A percentile compares a stretch with the other conserved stretches of the same genome.
These are phyloP conservation scores for Atherinomorus stipes DNA, from an alignment of 2,113 vertebrate species.

Conservation along the genomic window DNA sequence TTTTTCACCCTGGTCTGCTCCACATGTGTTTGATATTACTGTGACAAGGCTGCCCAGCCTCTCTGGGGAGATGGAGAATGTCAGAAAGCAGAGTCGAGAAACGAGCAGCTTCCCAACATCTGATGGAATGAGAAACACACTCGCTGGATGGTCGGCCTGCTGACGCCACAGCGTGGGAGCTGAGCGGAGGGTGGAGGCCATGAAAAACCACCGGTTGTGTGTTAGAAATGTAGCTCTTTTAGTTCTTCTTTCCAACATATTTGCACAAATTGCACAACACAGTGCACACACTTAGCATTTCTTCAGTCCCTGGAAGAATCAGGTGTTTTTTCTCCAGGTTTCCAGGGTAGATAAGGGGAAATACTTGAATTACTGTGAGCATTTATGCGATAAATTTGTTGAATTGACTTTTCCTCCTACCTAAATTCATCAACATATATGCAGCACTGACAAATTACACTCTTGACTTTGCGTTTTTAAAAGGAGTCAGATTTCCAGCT, in stretches of 20 bases:
- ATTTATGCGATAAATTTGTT: constrained; percentile 50
- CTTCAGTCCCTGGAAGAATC: constrained; percentile 23
- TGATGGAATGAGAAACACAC: constrained; percentile 84
- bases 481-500: constrained; percentile 23
- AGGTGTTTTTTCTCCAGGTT: constrained; percentile 29
- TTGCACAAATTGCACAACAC: constrained; percentile 25
- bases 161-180: constrained; percentile 82
- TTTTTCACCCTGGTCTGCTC: constrained; percentile 69
- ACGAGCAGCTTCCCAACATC: constrained; percentile 83
- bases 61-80: constrained; percentile 83
- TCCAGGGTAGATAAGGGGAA: constrained; percentile 23
- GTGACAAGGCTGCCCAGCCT: constrained; percentile 82
- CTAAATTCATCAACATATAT: constrained; percentile 39
- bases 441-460: constrained; percentile 45
- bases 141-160: constrained; percentile 59
- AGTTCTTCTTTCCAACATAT: constrained; percentile 20
- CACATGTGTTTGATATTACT: constrained; percentile 88
- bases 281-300: not conserved
- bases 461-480: constrained; percentile 48
- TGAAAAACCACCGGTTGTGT: constrained; percentile 67
- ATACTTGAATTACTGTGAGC: constrained; percentile 25
- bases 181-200: constrained; percentile 71
- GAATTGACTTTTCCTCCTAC: constrained; percentile 45
- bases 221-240: constrained; percentile 61
- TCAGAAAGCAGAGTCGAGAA: constrained; percentile 77